Base-by-base conservation (phyloP, 2,113 vertebrate species). In the Alouatta palliata region DNA sequence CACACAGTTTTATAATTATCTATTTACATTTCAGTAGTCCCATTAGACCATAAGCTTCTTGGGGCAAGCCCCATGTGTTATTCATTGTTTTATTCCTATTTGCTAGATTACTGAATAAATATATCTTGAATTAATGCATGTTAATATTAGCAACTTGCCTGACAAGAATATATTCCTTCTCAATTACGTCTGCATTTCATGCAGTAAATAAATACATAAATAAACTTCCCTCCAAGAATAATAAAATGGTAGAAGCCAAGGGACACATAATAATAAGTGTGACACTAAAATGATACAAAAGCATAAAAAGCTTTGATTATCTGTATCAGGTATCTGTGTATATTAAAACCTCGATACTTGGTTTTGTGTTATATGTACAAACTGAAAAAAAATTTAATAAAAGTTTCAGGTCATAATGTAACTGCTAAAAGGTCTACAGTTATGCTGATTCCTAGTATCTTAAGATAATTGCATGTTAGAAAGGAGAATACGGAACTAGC, bases 81-180 rank as follows among this genome's bases (percentile, higher is more conserved):
- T 40, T 92, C 52, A 91, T 86, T 85, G 58, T 64, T 91, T 82
- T 86, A 47, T 47, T 87, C 30, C 73, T 95, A 35, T 68, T 93
- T 91, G 86, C 68, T 75, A 93, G 73, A 89, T 80, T 86, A 76
- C n/a, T 82, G n/a, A 93, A 71, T 92, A 92, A 92, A 87, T 90
- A 94, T 35, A 93, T 93, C 37, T 89, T 93, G 35, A 95, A 79
- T 91, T 82, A 83, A 89, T 91, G 27, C 43, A 83, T 82, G 80
- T 45, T 90, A 61, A 87, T 76, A 37, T 73, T 87, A 95, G 52
- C 32, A 83, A 96, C 58, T 97, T 94, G 71, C 85, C 66, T 92
- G n/a, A 76, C n/a, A 94, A 91, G 25, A 96, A 61, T 96, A 83
- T 56, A 79, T 80, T 87, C 14, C 43, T 93, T 92, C 68, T 80